Conservation (phyloP, 2,888 invertebrate genomes). For the Amiota minor region DNA sequence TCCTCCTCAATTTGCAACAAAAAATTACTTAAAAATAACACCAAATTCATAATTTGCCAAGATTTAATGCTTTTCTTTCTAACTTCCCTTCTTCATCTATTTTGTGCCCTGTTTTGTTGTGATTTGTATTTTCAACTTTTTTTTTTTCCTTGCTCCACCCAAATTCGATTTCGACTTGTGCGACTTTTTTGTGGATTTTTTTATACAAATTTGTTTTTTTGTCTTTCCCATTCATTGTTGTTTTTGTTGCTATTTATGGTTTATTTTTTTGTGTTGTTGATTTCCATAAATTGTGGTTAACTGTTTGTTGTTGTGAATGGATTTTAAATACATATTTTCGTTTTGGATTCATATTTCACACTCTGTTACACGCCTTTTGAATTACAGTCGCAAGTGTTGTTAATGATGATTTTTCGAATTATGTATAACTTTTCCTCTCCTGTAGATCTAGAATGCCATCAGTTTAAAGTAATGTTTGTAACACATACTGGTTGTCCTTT, state of each 20-base stretch:
- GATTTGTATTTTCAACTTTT: conserved; percentile 1
- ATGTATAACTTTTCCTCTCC: not conserved
- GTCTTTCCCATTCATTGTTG: too few species aligned
- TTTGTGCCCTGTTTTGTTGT: not conserved
- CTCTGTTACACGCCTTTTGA: not conserved
- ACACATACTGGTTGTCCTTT: too few species aligned
- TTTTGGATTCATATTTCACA: too few species aligned
- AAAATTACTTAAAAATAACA: conserved; percentile 45
- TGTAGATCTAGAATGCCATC: too few species aligned
- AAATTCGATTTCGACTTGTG: too few species aligned
- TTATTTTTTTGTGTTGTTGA: conserved; percentile 14
- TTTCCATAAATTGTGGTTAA: not conserved
- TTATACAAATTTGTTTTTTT: too few species aligned
- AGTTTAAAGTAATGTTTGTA: too few species aligned
- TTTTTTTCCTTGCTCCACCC: not conserved
- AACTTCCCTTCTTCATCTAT: not conserved
- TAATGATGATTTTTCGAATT: not conserved
- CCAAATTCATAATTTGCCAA: conserved; percentile 54
- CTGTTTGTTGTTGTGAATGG: not conserved
- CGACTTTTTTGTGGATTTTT: too few species aligned
- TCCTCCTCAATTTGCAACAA: not conserved
- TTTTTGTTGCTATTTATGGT: conserved; percentile 9
- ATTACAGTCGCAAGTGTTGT: not conserved
- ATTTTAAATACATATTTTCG: not conserved
- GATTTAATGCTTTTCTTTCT: conserved; percentile 48